These are phyloP conservation scores for Papilio glaucus DNA, from an alignment of 1,140 invertebrate species.

Conservation along the genomic window DNA sequence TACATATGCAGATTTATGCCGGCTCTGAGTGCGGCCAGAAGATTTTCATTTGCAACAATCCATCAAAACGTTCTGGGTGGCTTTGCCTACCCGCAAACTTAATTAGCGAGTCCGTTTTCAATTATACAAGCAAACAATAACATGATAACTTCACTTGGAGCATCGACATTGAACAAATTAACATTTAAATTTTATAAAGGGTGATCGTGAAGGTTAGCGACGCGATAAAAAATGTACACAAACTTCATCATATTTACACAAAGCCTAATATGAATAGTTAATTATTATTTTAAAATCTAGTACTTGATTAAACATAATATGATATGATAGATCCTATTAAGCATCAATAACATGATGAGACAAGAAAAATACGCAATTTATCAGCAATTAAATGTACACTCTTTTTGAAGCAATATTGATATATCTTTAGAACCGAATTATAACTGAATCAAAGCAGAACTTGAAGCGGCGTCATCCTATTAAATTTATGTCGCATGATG, in stretches of 20 bases:
- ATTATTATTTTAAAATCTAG: too few relatives aligned
- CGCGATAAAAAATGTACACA: background rate
- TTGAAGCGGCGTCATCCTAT: background rate
- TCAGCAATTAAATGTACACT: background rate
- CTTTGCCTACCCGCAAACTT: slow-evolving; percentile 67
- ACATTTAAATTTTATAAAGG: background rate
- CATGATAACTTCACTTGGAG: slow-evolving; percentile 53
- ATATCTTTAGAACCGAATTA: background rate
- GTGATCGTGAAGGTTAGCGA: background rate
- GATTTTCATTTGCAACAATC: slow-evolving; percentile 66
- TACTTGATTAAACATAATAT: too few relatives aligned
- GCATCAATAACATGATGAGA: too few relatives aligned
- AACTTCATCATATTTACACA: too few relatives aligned
- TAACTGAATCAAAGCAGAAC: background rate
- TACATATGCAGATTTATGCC: slow-evolving; percentile 67
- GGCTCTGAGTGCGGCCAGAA: slow-evolving; percentile 45
- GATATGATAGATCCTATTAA: too few relatives aligned
- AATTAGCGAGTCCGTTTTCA: slow-evolving; percentile 70
- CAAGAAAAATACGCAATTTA: too few relatives aligned
- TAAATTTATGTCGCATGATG: background rate
- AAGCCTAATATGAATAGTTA: too few relatives aligned
- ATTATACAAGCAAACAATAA: slow-evolving; percentile 72
- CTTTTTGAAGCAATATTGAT: background rate
- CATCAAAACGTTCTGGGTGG: slow-evolving; percentile 56
- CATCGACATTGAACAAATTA: background rate